Percentiles rank a stretch among this genome's conserved stretches.
phyloP scores from a whole-genome alignment of 2,888 invertebrate species.

The Sphaerophoria rueppellii region DNA sequence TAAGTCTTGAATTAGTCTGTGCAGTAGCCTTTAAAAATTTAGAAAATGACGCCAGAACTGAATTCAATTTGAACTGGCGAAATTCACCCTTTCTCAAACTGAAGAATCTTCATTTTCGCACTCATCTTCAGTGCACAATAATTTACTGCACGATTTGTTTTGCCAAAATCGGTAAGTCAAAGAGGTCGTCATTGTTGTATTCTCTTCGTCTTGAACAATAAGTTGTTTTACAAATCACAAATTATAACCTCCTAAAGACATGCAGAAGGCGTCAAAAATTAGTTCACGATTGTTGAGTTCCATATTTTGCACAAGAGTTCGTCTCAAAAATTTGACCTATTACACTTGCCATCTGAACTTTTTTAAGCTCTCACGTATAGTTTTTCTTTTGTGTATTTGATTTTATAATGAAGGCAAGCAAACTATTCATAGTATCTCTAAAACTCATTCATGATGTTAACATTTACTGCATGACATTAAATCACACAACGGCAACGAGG shows the following conservation, averaged over 20 bases:
- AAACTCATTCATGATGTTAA: constrained; percentile 67
- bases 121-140: constrained; percentile 52
- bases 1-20: too few relatives aligned
- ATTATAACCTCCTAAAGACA: neutral
- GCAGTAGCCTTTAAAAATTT: too few relatives aligned
- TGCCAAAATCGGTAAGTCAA: neutral
- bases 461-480: constrained; percentile 71
- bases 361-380: constrained; percentile 36
- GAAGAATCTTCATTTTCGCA: constrained; percentile 48
- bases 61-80: neutral
- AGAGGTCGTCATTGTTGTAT: neutral
- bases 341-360: constrained; percentile 40
- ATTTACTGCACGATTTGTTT: constrained; percentile 53
- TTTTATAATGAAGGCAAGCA: neutral
- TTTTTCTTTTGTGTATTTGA: constrained; percentile 1
- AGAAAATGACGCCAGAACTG: neutral
- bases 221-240: neutral
- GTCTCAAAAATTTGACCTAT: constrained; percentile 54
- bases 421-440: neutral
- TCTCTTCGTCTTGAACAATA: neutral
- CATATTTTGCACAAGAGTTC: constrained; percentile 31
- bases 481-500: constrained; percentile 43
- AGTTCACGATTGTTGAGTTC: constrained; percentile 29
- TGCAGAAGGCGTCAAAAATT: constrained; percentile 38
- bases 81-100: constrained; percentile 14